Base-by-base conservation (phyloP, 2,888 invertebrate species). In the Charanyca ferruginea region DNA sequence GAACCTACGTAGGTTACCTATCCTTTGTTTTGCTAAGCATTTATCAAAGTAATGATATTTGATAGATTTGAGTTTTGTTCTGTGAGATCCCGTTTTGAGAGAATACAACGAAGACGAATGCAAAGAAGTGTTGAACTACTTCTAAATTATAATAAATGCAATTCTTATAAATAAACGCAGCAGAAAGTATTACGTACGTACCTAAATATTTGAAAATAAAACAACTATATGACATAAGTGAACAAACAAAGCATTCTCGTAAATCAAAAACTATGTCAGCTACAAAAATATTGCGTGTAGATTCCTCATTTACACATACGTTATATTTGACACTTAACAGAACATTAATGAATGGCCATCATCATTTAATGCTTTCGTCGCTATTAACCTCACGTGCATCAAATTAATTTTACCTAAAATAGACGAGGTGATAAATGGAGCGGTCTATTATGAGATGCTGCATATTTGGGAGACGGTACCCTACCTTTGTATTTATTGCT, bases 341-440 rank as follows among this genome's bases (percentile, higher is more conserved):
- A 51, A 66, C 67, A 58, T 60, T 55, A 59, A 72, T 66, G 42
- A 72, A 76, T 53, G 41, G 51, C 47, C 23, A 41, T 66, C 35
- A 79, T 55, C 44, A 74, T 75, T 78, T 66, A 65, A 79, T 62
- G 64, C 66, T 79, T 73, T 79, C 77, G 44, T 32, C 79, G 55
- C 71, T 55, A 77, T 80, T 67, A 70, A n/a, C 32, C 35, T 77
- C 74, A 82, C 77, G 73, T 68, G 69, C 54, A 60, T 52, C 62
- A 79, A 70, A 80, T 76, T 79, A 77, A 69, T 66, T 64, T 66
- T 11, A 54, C 62, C 66, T 28, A 66, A 80, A 80, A 81, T 81
- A 80, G 60, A 52, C n/a, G 23, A 60, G 35, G 54, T 75, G 73
- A 82, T 73, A 68, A 66, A 79, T 72, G 58, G 51, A 49, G 47